Evolutionary conservation across 2,113 vertebrate genomes (phyloP).

Genomic region (Phoenicopterus ruber): DNA sequence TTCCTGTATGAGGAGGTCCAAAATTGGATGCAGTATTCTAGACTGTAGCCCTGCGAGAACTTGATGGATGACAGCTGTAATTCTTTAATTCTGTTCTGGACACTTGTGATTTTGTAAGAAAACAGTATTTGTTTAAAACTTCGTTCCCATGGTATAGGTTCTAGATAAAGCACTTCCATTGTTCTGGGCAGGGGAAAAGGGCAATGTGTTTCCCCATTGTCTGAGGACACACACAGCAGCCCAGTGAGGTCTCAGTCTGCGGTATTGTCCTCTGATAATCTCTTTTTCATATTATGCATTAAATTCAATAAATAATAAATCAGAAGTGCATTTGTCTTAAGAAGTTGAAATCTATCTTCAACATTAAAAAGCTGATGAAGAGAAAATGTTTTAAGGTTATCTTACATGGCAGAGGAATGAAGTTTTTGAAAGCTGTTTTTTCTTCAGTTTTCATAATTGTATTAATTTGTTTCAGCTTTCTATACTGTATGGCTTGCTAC

Average conservation of each 20-base stretch:
- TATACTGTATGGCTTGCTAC: not conserved
- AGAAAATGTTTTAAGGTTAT: not conserved
- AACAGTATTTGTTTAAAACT: not conserved
- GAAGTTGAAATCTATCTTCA: not conserved
- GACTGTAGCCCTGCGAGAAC: not conserved
- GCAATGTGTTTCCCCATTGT: not conserved
- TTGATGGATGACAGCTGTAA: not conserved
- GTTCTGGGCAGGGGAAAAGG: not conserved
- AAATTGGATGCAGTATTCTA: not conserved
- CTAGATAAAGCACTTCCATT: not conserved
- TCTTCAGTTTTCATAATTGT: not conserved
- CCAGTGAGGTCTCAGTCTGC: not conserved
- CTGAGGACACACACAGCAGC: not conserved
- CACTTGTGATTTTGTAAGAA: not conserved
- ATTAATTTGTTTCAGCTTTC: not conserved
- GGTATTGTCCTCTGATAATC: not conserved
- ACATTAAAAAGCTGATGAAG: not conserved
- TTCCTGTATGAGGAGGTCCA: not conserved
- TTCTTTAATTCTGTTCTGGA: not conserved
- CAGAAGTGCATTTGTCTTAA: not conserved
- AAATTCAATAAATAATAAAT: not conserved
- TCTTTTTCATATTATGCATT: not conserved
- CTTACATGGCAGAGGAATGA: not conserved
- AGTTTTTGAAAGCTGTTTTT: not conserved
- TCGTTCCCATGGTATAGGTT: not conserved